phyloP scores from a whole-genome alignment of 2,888 invertebrate genomes.

The Cylloceria caligata region DNA sequence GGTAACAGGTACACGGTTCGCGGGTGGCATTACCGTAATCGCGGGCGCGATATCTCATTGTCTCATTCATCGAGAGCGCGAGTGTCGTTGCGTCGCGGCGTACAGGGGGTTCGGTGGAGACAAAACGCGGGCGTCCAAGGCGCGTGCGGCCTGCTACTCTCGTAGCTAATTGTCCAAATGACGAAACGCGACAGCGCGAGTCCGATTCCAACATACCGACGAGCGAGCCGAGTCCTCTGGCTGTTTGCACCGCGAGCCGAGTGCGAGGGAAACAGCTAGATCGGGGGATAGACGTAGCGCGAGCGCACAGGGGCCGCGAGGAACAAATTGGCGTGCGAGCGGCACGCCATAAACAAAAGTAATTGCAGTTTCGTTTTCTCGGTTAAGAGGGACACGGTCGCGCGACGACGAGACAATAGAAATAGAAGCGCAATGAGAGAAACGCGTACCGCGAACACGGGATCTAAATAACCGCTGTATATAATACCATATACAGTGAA shows the following conservation, averaged over 20 bases:
- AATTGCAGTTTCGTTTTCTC: constrained; percentile 74
- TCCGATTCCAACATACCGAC: constrained; percentile 64
- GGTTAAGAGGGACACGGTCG: constrained; percentile 74
- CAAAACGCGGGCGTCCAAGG: constrained; percentile 70
- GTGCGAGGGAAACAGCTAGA: constrained; percentile 21
- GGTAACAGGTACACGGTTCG: constrained; percentile 53
- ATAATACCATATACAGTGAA: constrained; percentile 31
- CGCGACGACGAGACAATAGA: constrained; percentile 68
- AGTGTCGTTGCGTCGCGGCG: constrained; percentile 8
- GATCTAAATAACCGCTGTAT: constrained; percentile 13
- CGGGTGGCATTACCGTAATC: constrained; percentile 65
- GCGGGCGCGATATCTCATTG: constrained; percentile 72
- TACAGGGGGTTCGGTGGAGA: constrained; percentile 20
- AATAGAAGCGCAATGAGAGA: constrained; percentile 65
- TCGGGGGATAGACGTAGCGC: neutral
- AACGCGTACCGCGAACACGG: constrained; percentile 33
- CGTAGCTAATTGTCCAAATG: constrained; percentile 80
- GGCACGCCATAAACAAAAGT: constrained; percentile 72
- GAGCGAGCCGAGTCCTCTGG: neutral
- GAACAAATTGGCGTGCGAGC: constrained; percentile 72
- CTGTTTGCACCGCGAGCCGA: neutral
- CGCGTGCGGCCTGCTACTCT: constrained; percentile 78
- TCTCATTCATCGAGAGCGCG: constrained; percentile 76
- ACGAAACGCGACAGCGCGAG: constrained; percentile 73
- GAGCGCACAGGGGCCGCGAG: constrained; percentile 1